Evolutionary conservation across 2,888 invertebrate species (phyloP).

Genomic region (Cylloceria caligata): DNA sequence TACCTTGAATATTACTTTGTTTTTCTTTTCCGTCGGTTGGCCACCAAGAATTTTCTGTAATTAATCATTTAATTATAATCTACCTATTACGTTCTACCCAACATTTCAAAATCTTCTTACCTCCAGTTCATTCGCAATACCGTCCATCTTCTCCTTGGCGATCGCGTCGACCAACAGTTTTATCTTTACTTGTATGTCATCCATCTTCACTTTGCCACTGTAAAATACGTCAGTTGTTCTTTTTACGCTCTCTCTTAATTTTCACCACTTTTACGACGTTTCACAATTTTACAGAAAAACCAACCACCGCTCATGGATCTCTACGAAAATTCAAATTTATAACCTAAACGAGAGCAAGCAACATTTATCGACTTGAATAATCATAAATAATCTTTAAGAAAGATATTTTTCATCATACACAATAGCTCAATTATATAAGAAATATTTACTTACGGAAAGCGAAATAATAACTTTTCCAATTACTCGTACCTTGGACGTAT

Average conservation of each 20-base stretch:
- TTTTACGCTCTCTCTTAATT: background rate
- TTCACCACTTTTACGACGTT: background rate
- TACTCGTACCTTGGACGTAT: no score
- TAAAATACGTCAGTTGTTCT: background rate
- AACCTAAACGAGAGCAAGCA: conserved; percentile 39
- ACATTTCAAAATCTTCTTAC: no score
- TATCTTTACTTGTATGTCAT: conserved; percentile 16
- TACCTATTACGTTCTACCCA: background rate
- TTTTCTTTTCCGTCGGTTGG: conserved; percentile 33
- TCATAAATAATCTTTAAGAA: background rate
- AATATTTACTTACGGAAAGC: no score
- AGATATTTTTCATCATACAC: background rate
- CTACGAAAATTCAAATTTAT: conserved; percentile 58
- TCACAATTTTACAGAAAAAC: background rate
- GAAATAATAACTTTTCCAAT: no score
- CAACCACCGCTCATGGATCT: background rate
- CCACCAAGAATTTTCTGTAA: conserved; percentile 67
- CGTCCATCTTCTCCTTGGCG: conserved; percentile 18
- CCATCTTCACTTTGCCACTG: conserved; percentile 39
- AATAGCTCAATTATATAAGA: background rate
- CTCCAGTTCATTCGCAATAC: conserved; percentile 49
- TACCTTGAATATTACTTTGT: conserved; percentile 74
- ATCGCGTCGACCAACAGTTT: conserved; percentile 56
- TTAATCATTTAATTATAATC: background rate
- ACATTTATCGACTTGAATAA: no score